Evolutionary conservation across 64 coral and sea anemone genomes (phyloP), one percentile per base, ranked within the genome.

Genomic region (Stichodactyla mertensii): DNA sequence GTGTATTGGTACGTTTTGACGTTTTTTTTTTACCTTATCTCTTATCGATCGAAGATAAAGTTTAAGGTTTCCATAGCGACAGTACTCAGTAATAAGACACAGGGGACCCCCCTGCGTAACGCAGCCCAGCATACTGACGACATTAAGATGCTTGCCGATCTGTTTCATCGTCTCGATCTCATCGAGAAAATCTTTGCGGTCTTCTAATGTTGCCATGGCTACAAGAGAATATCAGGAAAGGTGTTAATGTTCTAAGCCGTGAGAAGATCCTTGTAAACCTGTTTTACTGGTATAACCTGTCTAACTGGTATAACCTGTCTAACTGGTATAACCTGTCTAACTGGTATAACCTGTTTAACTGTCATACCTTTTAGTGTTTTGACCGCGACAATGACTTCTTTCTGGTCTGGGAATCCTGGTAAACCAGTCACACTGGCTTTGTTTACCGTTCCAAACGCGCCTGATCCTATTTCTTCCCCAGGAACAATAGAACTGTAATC

Each of bases 81-180:
- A 96, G 55, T 90, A 96, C 52, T 96, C 94, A 1, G 91, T 96
- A 22, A 96, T 89, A 20, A 96, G 94, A 70, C 94, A 96, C 31
- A 96, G 31, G 10, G 87, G 94, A 51, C 88, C 91, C 11, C 87
- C 88, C 7, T 54, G 83, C 0, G 92, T 79, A 64, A 96, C 94
- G 86, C 88, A 96, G 1, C 91, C 94, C 88, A 96, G 62, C 52
- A 96, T 96, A 55, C 94, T 96, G 71, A 96, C 94, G 19, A 96
- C 91, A 51, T 96, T 96, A 4, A 96, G 85, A 45, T 96, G 94
- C 84, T 96, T 96, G 5, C 91, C 91, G 12, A 96, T 83, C 24
- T 92, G 88, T 23, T 96, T 96, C 94, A 96, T 96, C 88, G 93
- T 89, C n/a, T 89, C 82, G 67, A 96, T 96, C 64, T 96, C 94